Percentiles rank a stretch among this genome's conserved stretches.
Evolutionary conservation across 2,888 invertebrate genomes (phyloP).

Genomic region (Acanthococcus lagerstroemiae): DNA sequence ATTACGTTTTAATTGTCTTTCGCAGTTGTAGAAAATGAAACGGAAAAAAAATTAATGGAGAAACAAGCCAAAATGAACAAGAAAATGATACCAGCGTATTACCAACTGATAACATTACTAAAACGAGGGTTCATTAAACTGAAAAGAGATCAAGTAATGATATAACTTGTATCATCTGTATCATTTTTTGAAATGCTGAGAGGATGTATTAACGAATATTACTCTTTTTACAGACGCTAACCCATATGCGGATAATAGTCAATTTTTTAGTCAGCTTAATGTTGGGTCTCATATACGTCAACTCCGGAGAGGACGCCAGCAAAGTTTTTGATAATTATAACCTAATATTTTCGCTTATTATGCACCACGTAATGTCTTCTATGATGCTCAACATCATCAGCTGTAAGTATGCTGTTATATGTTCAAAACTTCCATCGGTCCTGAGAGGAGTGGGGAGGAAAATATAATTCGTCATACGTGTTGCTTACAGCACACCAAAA

Average conservation of each 20-base stretch:
- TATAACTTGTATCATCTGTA: conserved; percentile 1
- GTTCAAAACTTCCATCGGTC: no score
- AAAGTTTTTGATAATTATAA: conserved; percentile 74
- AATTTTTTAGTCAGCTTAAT: conserved; percentile 65
- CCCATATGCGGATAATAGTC: conserved; percentile 62
- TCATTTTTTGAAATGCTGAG: conserved; percentile 3
- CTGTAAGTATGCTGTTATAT: no score
- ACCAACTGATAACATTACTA: conserved; percentile 62
- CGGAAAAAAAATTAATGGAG: background rate
- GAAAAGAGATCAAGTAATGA: conserved; percentile 41
- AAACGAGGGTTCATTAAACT: conserved; percentile 62
- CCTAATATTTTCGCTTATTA: conserved; percentile 78
- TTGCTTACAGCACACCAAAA: no score
- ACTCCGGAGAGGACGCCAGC: conserved; percentile 64
- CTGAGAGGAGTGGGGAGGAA: no score
- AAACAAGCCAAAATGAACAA: conserved; percentile 11
- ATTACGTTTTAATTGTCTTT: background rate
- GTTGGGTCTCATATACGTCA: conserved; percentile 63
- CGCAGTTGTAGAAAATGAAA: conserved; percentile 3
- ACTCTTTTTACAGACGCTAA: conserved; percentile 54
- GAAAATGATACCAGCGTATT: conserved; percentile 50
- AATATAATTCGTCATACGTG: no score
- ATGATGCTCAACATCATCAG: conserved; percentile 84
- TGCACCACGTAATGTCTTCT: conserved; percentile 86
- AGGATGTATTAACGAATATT: background rate